Percentiles rank a stretch among this genome's conserved stretches.
phyloP scores from a whole-genome alignment of 2,888 invertebrate species.

The Pseudanteris insignis region DNA sequence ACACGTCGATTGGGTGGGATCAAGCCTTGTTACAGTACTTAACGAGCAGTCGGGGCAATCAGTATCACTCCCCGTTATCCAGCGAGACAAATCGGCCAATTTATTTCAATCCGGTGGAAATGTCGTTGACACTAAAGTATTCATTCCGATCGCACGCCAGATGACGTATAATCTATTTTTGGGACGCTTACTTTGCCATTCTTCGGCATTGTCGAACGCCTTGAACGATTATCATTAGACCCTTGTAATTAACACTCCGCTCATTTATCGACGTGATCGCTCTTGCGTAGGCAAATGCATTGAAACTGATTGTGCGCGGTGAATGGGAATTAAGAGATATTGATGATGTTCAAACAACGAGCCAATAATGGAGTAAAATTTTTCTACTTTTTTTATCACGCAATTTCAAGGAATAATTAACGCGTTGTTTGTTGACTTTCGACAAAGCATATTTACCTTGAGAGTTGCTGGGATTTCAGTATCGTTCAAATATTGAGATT shows the following conservation, averaged over 20 bases:
- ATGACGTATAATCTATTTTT: neutral
- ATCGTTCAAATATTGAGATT: no score
- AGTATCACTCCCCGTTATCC: slow-evolving; percentile 52
- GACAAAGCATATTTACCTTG: neutral
- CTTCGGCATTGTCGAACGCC: no score
- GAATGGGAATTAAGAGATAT: slow-evolving; percentile 59
- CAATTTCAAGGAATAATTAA: neutral
- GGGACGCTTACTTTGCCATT: neutral
- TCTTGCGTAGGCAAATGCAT: slow-evolving; percentile 3
- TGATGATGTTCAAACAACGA: slow-evolving; percentile 48
- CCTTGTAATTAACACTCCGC: neutral
- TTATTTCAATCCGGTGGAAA: slow-evolving; percentile 62
- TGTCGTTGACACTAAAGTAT: slow-evolving; percentile 54
- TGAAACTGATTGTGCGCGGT: slow-evolving; percentile 32
- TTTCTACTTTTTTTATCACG: slow-evolving; percentile 54
- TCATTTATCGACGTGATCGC: neutral
- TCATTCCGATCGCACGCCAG: slow-evolving; percentile 53
- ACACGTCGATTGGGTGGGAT: slow-evolving; percentile 47
- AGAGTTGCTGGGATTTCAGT: no score
- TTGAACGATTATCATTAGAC: no score
- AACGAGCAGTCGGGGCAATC: slow-evolving; percentile 60
- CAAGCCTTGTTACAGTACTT: slow-evolving; percentile 58
- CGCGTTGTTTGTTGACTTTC: neutral
- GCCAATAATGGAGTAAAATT: slow-evolving; percentile 60
- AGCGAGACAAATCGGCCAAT: slow-evolving; percentile 61